phyloP scores from a whole-genome alignment of 2,888 invertebrate species.

The Mycogona germanica region DNA sequence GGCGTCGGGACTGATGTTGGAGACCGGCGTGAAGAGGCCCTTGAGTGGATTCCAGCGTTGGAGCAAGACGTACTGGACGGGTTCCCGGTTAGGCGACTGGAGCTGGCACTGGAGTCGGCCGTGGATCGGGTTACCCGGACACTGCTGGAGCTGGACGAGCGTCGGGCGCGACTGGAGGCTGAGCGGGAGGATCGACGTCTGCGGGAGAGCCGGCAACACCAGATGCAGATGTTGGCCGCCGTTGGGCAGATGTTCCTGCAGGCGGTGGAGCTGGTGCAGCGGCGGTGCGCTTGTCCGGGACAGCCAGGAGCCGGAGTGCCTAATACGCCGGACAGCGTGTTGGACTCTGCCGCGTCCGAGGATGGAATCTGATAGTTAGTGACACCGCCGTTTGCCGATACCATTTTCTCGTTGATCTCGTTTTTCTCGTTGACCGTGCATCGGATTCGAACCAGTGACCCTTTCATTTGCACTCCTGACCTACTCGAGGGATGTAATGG shows the following conservation, averaged over 20 bases:
- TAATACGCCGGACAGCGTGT: too few relatives aligned
- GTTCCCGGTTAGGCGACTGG: background rate
- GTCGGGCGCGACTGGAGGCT: background rate
- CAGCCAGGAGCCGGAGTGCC: too few relatives aligned
- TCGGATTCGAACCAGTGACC: too few relatives aligned
- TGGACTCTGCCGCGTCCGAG: too few relatives aligned
- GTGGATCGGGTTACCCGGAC: background rate
- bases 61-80: background rate
- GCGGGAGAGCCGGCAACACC: slow-evolving; percentile 1
- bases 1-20: background rate
- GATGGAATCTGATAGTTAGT: too few relatives aligned
- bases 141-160: slow-evolving; percentile 2
- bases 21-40: background rate
- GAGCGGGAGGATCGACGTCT: background rate
- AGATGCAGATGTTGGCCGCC: background rate
- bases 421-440: too few relatives aligned
- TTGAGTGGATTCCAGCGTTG: background rate
- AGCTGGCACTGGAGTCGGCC: background rate
- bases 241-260: slow-evolving; percentile 12
- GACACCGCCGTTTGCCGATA: background rate
- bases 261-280: slow-evolving; percentile 2
- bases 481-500: too few relatives aligned
- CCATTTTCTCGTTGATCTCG: background rate
- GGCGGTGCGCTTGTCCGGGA: too few relatives aligned
- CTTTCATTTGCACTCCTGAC: too few relatives aligned